These are phyloP conservation scores for Parnassius apollo DNA, from an alignment of 2,888 invertebrate genomes.

Conservation along the genomic window DNA sequence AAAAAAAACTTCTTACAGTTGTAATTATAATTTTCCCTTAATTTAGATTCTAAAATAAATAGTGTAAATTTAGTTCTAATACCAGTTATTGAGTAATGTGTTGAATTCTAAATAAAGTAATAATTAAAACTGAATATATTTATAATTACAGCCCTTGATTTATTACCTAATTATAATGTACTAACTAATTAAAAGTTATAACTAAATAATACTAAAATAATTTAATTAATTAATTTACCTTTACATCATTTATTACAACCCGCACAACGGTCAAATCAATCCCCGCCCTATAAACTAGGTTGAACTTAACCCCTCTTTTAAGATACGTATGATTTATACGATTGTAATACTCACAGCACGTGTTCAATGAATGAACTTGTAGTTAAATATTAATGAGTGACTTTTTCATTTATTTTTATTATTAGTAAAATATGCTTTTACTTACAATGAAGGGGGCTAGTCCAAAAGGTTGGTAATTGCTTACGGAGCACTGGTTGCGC, in stretches of 20 bases:
- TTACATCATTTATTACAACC: slow-evolving; percentile 10
- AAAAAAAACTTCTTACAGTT: too few relatives aligned
- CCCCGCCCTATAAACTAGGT: slow-evolving; percentile 60
- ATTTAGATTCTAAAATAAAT: too few relatives aligned
- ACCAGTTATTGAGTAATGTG: too few relatives aligned
- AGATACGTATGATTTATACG: slow-evolving; percentile 36
- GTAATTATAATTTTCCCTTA: too few relatives aligned
- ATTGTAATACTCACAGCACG: slow-evolving; percentile 34
- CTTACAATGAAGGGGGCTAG: slow-evolving; percentile 56
- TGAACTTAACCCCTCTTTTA: slow-evolving; percentile 48
- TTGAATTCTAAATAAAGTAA: too few relatives aligned
- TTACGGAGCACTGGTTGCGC: slow-evolving; percentile 60
- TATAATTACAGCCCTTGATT: too few relatives aligned
- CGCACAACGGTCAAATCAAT: slow-evolving; percentile 39
- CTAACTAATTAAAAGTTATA: too few relatives aligned
- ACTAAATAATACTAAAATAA: too few relatives aligned
- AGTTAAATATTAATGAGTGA: slow-evolving; percentile 16
- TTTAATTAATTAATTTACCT: too few relatives aligned
- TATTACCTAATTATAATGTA: too few relatives aligned
- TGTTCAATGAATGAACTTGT: slow-evolving; percentile 38
- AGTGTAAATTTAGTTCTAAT: too few relatives aligned
- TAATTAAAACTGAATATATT: too few relatives aligned
- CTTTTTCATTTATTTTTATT: slow-evolving; percentile 11
- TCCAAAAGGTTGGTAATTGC: slow-evolving; percentile 48
- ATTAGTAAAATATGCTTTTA: slow-evolving; percentile 35